Base-by-base conservation (phyloP, 1,140 invertebrate genomes). In the Drosophila santomea region DNA sequence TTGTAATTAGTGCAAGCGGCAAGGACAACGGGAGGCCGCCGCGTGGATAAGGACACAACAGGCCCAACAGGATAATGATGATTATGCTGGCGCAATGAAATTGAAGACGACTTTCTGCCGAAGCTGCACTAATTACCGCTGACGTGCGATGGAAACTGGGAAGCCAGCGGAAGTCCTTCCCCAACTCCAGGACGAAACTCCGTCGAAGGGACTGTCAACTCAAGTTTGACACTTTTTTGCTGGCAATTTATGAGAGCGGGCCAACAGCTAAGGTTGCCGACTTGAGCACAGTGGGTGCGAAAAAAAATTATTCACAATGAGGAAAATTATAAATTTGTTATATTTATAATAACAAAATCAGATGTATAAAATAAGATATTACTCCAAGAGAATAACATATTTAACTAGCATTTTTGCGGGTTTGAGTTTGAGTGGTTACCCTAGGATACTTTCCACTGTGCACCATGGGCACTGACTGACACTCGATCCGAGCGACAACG, bases 201-300 rank as follows among this genome's bases (percentile, higher is more conserved):
- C n/a, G 35, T 20, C 38, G 14, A 45, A 43, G 55, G 45, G 82
- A 56, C 78, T 90, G 85, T 90, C 85, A 90, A 82, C 85, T 85
- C 76, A 85, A 90, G 78, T 90, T 90, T 90, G 85, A 90, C 86
- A 90, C 81, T 90, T 90, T 89, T 63, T 85, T 81, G 69, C 71
- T 68, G 63, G 72, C 84, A 75, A 88, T 88, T 88, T 88, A 88
- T 88, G 83, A 88, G 80, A 36, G 11, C 41, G 43, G 17, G 17
- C 43, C 43, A 45, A 20, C 43, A 20, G 43, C 17, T 20, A 45
- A 2, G 17, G 43, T 12, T 45, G 1, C 10, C 11, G 17, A 55
- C 41, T 39, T 12, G 2, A 12, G 35, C 17, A 85, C 82, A 68
- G 83, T 84, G 81, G 66, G n/a, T 28, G 17, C 2, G 4, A 3